Evolutionary conservation across 1,140 invertebrate species (phyloP), one percentile per base, ranked within the genome.

Genomic region (Megalonaias nervosa): DNA sequence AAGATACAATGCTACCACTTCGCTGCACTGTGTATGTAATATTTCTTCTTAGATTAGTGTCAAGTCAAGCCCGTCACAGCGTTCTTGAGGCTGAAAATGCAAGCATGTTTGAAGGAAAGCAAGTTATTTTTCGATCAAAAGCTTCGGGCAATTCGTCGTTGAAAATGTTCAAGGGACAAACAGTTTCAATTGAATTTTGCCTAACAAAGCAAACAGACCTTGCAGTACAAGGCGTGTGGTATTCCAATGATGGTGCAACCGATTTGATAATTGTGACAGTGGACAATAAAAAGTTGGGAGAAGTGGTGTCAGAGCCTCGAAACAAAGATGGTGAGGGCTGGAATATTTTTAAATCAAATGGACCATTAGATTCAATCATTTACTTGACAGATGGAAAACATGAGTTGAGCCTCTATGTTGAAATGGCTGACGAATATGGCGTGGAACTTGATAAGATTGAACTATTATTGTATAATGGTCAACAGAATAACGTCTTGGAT

Each of bases 381-480:
- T 23, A 38, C 31, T 19, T 67, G 2, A 17, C 57, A 61, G 69
- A 68, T 56, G 76, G 76, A 5, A 55, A n/a, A 16, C 70, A 73
- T 26, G 23, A 56, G 3, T 26, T 78, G 17, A 68, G 3, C 55
- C 13, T 78, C 14, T 61, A 58, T 5, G 71, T 73, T 56, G 1
- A 67, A 23, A 0, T 67, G 23, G 23, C 70, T 11, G 76, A 78
- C 65, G 23, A 56, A 21, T 73, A 72, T 56, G 76, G 76, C 62
- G 65, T 78, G 16, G 76, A 78, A 68, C 67, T 78, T 26, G 76
- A 78, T 68, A 56, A 21, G n/a, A 60, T 78, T 56, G 57, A 55
- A 31, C 5, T 78, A 1, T n/a, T n/a, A n/a, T 21, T 31, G 31
- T 21, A 73, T 3, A 68, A 68, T 48, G 15, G 21, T 48, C 38